phyloP scores from a whole-genome alignment of 2,888 invertebrate genomes.

The Pemphredon lugubris region DNA sequence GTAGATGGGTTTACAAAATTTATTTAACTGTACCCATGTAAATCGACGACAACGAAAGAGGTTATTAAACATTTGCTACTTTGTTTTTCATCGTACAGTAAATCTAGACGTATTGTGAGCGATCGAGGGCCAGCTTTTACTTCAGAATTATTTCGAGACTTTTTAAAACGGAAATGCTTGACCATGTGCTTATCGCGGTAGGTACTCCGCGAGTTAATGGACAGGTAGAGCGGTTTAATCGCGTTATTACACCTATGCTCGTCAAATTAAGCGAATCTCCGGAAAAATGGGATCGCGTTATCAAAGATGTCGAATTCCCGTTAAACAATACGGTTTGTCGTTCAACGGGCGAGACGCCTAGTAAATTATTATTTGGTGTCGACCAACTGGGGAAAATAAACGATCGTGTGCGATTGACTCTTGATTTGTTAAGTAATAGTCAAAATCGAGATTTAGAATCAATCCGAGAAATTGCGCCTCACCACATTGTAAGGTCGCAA shows the following conservation, averaged over 20 bases:
- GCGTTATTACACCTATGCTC: not conserved
- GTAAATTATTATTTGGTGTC: not conserved
- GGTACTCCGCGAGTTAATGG: not conserved
- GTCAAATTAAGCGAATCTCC: not conserved
- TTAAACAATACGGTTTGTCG: slow-evolving; percentile 1
- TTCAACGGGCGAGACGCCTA: not conserved
- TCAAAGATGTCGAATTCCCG: not conserved
- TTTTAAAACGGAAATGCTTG: not conserved
- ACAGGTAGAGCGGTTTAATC: slow-evolving; percentile 5
- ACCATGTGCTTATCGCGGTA: not conserved
- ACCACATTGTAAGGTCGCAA: not conserved
- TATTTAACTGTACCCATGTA: not conserved
- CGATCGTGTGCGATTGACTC: not conserved
- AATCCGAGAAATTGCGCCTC: not conserved
- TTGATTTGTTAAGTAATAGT: not conserved
- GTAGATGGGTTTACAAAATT: not conserved
- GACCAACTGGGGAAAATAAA: not conserved
- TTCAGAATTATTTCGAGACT: not conserved
- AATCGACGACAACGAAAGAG: too few species aligned
- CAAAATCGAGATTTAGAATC: not conserved
- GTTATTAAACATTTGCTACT: too few species aligned
- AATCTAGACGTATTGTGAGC: too few species aligned
- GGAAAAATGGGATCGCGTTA: not conserved
- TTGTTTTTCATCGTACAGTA: too few species aligned
- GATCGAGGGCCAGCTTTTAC: too few species aligned